These are phyloP conservation scores for Halcyon senegalensis DNA, from an alignment of 2,113 vertebrate genomes.

Conservation along the genomic window DNA sequence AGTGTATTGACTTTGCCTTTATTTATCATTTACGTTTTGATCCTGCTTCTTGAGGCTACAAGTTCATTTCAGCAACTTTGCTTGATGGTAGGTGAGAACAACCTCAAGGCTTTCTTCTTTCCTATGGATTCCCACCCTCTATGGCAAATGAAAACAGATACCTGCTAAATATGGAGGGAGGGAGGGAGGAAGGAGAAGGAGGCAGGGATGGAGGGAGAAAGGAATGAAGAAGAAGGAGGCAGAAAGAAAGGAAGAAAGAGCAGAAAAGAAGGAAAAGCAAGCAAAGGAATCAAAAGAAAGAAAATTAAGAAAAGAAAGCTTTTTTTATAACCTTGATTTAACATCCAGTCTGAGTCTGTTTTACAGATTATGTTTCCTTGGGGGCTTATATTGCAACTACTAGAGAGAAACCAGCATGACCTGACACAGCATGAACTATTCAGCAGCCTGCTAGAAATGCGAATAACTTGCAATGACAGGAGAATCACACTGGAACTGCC, in stretches of 20 bases:
- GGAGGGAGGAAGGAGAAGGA: background rate
- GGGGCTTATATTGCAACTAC: conserved; percentile 41
- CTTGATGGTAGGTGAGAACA: background rate
- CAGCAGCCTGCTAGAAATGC: conserved; percentile 45
- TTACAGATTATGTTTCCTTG: conserved; percentile 46
- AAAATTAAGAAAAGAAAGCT: background rate
- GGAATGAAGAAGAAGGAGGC: background rate
- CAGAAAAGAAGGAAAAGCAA: background rate
- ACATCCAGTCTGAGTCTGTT: conserved; percentile 39
- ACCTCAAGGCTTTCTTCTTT: background rate
- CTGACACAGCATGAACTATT: conserved; percentile 44
- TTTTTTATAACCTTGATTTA: conserved; percentile 42
- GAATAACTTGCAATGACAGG: conserved; percentile 13
- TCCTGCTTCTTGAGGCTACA: background rate
- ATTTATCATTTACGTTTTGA: background rate
- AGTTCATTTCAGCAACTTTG: background rate
- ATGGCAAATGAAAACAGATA: background rate
- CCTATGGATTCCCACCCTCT: background rate
- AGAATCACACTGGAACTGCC: conserved; percentile 38
- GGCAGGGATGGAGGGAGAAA: background rate
- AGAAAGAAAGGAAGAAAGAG: too few relatives aligned
- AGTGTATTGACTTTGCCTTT: background rate
- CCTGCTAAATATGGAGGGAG: background rate
- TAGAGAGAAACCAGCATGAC: conserved; percentile 42
- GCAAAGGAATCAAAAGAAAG: background rate